Evolutionary conservation across 2,888 invertebrate species (phyloP).

Genomic region (Diogma glabrata): DNA sequence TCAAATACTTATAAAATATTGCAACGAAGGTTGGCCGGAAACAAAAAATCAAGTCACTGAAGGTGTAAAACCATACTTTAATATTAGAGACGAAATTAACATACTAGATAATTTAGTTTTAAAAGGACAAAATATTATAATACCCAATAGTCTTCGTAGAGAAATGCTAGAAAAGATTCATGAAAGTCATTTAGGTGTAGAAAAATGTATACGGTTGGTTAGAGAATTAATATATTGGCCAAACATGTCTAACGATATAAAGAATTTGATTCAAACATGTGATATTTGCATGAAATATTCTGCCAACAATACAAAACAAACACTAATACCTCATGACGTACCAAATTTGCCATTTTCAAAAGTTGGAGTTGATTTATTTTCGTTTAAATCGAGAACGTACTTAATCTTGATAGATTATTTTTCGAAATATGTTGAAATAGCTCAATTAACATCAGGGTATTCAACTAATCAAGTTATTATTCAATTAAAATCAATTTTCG

Average conservation of each 20-base stretch:
- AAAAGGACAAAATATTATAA: neutral
- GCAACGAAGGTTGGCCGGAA: neutral
- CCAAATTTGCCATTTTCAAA: too few relatives aligned
- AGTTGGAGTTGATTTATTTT: too few relatives aligned
- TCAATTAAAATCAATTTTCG: too few relatives aligned
- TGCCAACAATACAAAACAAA: neutral
- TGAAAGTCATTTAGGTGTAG: too few relatives aligned
- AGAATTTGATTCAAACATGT: neutral
- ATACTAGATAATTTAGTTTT: neutral
- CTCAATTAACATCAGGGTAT: too few relatives aligned
- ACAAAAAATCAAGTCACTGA: neutral
- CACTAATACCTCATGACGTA: too few relatives aligned
- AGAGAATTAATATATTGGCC: neutral
- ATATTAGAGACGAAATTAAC: neutral
- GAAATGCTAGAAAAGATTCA: neutral
- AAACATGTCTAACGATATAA: neutral
- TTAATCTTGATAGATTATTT: too few relatives aligned
- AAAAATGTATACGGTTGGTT: neutral
- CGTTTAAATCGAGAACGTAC: too few relatives aligned
- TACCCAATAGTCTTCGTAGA: neutral
- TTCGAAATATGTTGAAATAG: too few relatives aligned
- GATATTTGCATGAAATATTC: constrained; percentile 1
- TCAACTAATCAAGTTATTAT: too few relatives aligned
- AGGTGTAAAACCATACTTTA: neutral
- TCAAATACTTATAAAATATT: neutral